Evolutionary conservation across 2,888 invertebrate genomes (phyloP).

Genomic region (Epinotia nisella): DNA sequence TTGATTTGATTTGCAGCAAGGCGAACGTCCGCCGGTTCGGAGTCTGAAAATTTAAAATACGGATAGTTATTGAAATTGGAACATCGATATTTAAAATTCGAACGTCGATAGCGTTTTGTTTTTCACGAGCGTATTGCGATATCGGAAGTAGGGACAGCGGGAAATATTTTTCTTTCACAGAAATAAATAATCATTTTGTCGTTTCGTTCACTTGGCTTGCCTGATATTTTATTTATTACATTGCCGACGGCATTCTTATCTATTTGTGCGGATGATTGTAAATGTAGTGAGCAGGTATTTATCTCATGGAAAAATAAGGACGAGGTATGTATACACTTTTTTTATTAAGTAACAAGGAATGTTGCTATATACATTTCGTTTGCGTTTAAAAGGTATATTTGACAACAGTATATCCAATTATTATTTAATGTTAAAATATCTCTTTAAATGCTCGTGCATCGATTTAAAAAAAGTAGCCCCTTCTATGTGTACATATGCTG

Average conservation of each 20-base stretch:
- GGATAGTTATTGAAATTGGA: constrained; percentile 37
- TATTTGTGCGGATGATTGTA: constrained; percentile 12
- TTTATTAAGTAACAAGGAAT: neutral
- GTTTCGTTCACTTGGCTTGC: constrained; percentile 23
- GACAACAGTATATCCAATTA: too few relatives aligned
- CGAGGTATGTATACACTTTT: constrained; percentile 18
- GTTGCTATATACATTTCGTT: too few relatives aligned
- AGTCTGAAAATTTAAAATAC: constrained; percentile 29
- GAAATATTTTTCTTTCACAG: constrained; percentile 25
- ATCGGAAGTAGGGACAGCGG: constrained; percentile 22
- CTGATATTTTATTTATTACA: constrained; percentile 35
- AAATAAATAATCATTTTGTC: constrained; percentile 29
- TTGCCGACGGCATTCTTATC: constrained; percentile 21
- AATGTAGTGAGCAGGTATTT: neutral
- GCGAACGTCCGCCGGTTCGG: constrained; percentile 48
- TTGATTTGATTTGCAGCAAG: constrained; percentile 61
- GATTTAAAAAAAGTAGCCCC: too few relatives aligned
- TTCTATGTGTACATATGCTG: too few relatives aligned
- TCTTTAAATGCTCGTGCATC: too few relatives aligned
- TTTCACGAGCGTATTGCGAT: constrained; percentile 33
- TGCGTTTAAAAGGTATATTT: too few relatives aligned
- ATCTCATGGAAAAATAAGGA: neutral
- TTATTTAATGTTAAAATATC: too few relatives aligned
- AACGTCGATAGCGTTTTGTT: constrained; percentile 30
- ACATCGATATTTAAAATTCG: constrained; percentile 33